A percentile compares a stretch with the other conserved stretches of the same genome.
These are phyloP conservation scores for Sturnus vulgaris DNA, from an alignment of 2,113 vertebrate genomes.

Conservation along the genomic window DNA sequence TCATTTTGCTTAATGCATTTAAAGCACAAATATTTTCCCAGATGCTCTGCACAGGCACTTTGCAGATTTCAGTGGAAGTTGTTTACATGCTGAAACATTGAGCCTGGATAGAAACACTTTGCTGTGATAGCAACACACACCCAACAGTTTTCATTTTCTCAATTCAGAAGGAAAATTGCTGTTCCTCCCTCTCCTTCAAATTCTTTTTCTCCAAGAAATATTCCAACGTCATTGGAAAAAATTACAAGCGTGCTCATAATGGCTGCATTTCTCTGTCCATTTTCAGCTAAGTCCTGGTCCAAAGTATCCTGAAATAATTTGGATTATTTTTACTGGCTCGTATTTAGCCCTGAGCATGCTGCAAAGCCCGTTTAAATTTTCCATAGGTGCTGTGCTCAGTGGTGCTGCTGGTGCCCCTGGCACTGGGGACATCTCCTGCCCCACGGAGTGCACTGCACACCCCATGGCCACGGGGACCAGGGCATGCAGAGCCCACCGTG, in stretches of 20 bases:
- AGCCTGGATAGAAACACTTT: neutral
- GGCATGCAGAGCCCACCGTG: rapidly evolving
- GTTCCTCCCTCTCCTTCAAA: neutral
- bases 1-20: conserved; percentile 38
- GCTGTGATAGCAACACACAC: conserved; percentile 16
- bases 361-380: neutral
- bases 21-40: conserved; percentile 31
- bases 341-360: neutral
- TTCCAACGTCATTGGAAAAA: neutral
- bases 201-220: conserved; percentile 12
- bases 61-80: conserved; percentile 16
- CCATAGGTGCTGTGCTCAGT: rapidly evolving
- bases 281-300: neutral
- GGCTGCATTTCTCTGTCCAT: neutral
- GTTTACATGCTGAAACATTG: conserved; percentile 22
- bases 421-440: neutral
- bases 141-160: conserved; percentile 30
- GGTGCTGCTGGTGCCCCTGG: neutral
- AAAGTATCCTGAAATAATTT: neutral
- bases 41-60: neutral
- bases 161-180: neutral
- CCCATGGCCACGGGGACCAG: rapidly evolving
- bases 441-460: rapidly evolving
- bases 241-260: neutral
- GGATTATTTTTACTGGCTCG: neutral